These are phyloP conservation scores for Dromas ardeola DNA, from an alignment of 2,113 vertebrate genomes.

Conservation along the genomic window DNA sequence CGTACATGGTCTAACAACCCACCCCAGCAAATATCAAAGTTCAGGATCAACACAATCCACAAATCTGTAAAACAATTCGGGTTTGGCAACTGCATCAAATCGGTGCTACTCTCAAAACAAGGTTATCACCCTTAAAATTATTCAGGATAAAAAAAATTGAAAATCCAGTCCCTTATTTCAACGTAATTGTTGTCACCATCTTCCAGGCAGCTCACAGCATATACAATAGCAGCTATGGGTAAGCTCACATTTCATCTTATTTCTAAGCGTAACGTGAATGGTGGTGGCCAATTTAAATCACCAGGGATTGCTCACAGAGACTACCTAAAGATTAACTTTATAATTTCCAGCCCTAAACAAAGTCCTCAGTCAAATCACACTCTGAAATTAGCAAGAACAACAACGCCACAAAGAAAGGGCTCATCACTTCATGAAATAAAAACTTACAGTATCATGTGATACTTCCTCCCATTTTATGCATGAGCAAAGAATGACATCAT, in stretches of 20 bases:
- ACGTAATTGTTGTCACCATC: too few species aligned
- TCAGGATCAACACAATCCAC: not conserved
- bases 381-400: not conserved
- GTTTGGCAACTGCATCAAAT: not conserved
- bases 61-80: not conserved
- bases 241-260: not conserved
- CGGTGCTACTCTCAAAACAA: not conserved
- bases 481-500: not conserved
- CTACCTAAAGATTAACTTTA: not conserved
- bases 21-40: not conserved
- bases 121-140: not conserved
- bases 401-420: not conserved
- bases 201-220: not conserved
- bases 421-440: not conserved
- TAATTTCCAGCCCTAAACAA: not conserved
- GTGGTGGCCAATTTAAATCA: not conserved
- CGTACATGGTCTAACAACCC: not conserved
- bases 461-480: not conserved
- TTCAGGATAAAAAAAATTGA: not conserved
- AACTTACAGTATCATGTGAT: too few species aligned
- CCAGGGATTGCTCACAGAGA: not conserved
- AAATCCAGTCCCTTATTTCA: not conserved
- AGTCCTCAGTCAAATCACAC: not conserved
- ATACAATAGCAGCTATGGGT: not conserved
- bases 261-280: not conserved